Base-by-base conservation (phyloP, 2,888 invertebrate genomes). In the Leptinotarsa haldemani region DNA sequence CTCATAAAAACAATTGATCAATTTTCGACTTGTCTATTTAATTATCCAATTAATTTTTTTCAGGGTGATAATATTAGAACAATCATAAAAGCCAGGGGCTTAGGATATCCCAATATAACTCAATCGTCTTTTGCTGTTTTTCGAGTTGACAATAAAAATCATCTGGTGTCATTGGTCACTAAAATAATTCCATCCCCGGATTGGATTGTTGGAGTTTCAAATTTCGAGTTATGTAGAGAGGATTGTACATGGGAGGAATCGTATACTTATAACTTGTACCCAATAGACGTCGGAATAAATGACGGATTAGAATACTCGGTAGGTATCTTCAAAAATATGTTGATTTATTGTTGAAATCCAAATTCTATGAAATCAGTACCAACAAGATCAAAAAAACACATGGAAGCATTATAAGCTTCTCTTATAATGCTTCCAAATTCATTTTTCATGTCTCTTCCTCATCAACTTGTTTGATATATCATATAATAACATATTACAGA, bases 111-210 rank as follows among this genome's bases (percentile, higher is more conserved):
- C 0, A 93, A 94, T 81, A 94, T 97, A 0, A 95, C 93, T 48
- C 94, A 94, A 0, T 94, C 92, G 88, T 96, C 91, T 61, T 95
- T 91, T 87, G 96, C 91, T 70, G 93, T 95, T 5, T 97, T 97
- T 86, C 90, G 97, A 66, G 96, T 96, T 0, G 97, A 97, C 86
- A 93, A 92, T 30, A 93, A 93, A 76, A 95, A 98, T 85, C 98
- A 98, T 84, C 89, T 98, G 61, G 92, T 98, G 74, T 98, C 99
- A 0, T 88, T 98, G 25, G 95, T 97, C 0, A 94, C 97, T 3
- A 98, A 97, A 93, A 90, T 99, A 71, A 96, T 95, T 65, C 98
- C 98, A 0, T 97, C 97, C 0, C 98, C 98, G 0, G 98, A 98
- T 87, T 98, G 98, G 98, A 94, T 97, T 74, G 94, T 97, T 1